Evolutionary conservation across 2,888 invertebrate species (phyloP).

Genomic region (Escarpia spicata): DNA sequence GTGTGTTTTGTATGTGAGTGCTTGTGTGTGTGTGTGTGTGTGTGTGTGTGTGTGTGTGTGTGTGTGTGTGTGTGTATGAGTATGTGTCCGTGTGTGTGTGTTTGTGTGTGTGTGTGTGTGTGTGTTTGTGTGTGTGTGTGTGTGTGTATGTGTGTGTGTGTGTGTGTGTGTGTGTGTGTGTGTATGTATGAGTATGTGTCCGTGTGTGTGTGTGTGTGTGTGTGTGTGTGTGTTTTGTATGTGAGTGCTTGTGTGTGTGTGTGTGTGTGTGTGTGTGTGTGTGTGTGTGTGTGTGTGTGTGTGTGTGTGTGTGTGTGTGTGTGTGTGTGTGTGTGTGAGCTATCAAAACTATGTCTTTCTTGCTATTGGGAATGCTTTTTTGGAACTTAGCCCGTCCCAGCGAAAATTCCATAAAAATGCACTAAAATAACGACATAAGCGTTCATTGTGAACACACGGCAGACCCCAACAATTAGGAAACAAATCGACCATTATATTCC

Average conservation of each 20-base stretch:
- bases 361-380: too few relatives aligned
- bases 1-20: background rate
- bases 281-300: constrained; percentile 19
- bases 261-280: constrained; percentile 22
- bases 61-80: constrained; percentile 13
- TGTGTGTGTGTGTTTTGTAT: background rate
- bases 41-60: constrained; percentile 22
- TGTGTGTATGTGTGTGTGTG: constrained; percentile 19
- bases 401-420: too few relatives aligned
- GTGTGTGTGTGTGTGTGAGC: constrained; percentile 7
- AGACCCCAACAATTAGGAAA: too few relatives aligned
- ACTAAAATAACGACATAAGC: too few relatives aligned
- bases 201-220: background rate
- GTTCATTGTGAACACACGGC: too few relatives aligned
- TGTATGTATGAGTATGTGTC: too few relatives aligned
- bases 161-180: constrained; percentile 14
- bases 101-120: background rate
- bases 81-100: background rate
- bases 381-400: too few relatives aligned
- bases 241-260: constrained; percentile 17
- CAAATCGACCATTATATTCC: too few relatives aligned
- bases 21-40: background rate
- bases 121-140: background rate
- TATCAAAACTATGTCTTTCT: too few relatives aligned
- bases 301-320: background rate